Conservation (phyloP, 2,888 invertebrate genomes). For the Empis stercorea region DNA sequence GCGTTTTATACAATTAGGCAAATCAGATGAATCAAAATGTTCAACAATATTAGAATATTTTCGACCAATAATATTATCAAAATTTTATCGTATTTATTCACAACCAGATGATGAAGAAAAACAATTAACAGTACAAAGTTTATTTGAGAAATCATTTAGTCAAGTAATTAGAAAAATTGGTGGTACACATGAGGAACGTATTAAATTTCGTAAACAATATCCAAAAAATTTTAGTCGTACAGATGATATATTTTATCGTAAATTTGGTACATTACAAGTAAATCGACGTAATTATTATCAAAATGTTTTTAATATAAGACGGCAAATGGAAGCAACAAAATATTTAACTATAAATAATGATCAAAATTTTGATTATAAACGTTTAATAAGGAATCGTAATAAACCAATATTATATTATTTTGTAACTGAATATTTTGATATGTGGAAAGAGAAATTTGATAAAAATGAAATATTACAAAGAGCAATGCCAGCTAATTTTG, state of each 20-base stretch:
- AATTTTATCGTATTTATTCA: not conserved
- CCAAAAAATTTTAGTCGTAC: not conserved
- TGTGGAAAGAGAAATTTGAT: slow-evolving; percentile 2
- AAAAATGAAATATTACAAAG: slow-evolving; percentile 1
- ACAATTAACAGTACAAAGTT: not conserved
- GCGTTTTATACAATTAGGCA: not conserved
- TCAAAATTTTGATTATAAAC: not conserved
- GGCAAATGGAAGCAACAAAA: not conserved
- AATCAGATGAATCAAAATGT: slow-evolving; percentile 1
- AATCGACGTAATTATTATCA: not conserved
- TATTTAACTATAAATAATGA: not conserved
- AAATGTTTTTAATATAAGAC: not conserved
- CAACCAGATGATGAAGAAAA: not conserved
- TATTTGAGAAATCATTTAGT: slow-evolving; percentile 1
- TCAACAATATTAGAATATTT: not conserved
- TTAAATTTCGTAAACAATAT: slow-evolving; percentile 1
- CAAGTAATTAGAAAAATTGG: not conserved
- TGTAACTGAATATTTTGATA: slow-evolving; percentile 1
- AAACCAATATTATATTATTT: slow-evolving; percentile 1
- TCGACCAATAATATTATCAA: not conserved
- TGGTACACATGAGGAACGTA: not conserved
- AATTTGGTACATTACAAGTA: not conserved
- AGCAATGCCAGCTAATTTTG: not conserved
- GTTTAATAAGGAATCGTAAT: not conserved
- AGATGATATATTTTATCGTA: not conserved